Percentiles rank a stretch among this genome's conserved stretches.
phyloP scores from a whole-genome alignment of 2,888 invertebrate species.

The Augiades crinisus region DNA sequence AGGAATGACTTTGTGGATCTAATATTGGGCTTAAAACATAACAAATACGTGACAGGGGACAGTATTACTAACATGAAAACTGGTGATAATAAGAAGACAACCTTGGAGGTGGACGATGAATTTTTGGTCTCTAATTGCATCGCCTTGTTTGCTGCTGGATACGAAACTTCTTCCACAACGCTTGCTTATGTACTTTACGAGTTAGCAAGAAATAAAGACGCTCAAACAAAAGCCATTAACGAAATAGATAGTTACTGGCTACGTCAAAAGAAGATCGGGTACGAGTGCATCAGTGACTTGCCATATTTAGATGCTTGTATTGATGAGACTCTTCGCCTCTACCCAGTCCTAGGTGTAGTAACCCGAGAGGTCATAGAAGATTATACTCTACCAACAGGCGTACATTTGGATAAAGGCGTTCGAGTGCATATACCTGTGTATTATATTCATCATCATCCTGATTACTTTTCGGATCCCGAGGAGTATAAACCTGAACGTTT shows the following conservation, averaged over 20 bases:
- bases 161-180: slow-evolving; percentile 48
- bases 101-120: slow-evolving; percentile 53
- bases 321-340: slow-evolving; percentile 48
- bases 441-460: slow-evolving; percentile 45
- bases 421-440: slow-evolving; percentile 50
- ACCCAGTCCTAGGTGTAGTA: slow-evolving; percentile 44
- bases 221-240: slow-evolving; percentile 37
- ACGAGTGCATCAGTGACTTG: slow-evolving; percentile 48
- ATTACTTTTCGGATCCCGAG: slow-evolving; percentile 48
- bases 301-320: slow-evolving; percentile 50
- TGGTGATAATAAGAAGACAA: slow-evolving; percentile 34
- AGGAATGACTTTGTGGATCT: slow-evolving; percentile 54
- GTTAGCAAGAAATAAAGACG: slow-evolving; percentile 42
- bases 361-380: slow-evolving; percentile 47
- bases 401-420: slow-evolving; percentile 43
- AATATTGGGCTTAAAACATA: slow-evolving; percentile 43
- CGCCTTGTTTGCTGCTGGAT: slow-evolving; percentile 63
- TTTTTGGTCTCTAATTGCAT: slow-evolving; percentile 76
- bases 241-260: slow-evolving; percentile 45
- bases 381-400: slow-evolving; percentile 47
- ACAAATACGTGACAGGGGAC: slow-evolving; percentile 46
- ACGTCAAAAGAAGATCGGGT: slow-evolving; percentile 36
- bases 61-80: slow-evolving; percentile 43
- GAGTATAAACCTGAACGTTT: slow-evolving; percentile 50
- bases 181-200: slow-evolving; percentile 46